Conservation (phyloP, 2,113 vertebrate species). For the Psettodes erumei region DNA sequence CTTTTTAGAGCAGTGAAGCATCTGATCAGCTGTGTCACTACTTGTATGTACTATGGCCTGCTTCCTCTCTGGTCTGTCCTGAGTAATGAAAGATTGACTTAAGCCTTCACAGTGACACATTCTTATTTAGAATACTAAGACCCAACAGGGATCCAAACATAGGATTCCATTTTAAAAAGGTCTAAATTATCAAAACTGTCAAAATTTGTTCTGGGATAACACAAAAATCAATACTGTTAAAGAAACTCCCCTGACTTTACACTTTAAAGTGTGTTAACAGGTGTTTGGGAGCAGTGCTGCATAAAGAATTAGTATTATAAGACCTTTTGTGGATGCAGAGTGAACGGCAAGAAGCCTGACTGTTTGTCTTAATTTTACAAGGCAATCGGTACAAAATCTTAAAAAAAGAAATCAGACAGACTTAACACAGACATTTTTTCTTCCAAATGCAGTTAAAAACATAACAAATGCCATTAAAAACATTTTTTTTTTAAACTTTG, state of each 20-base stretch:
- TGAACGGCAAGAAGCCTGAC: not conserved
- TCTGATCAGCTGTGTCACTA: constrained; percentile 22
- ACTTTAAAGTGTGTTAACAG: not conserved
- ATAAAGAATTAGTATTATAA: not conserved
- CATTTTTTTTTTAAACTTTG: not conserved
- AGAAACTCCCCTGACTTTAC: not conserved
- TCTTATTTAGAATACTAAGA: constrained; percentile 16
- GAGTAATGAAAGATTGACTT: constrained; percentile 70
- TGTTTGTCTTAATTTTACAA: no score
- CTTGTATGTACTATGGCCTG: constrained; percentile 44
- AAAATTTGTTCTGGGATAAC: not conserved
- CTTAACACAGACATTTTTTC: not conserved
- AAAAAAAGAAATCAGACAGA: not conserved
- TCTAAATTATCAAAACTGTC: not conserved
- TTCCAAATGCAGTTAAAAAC: not conserved
- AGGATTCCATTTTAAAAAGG: not conserved
- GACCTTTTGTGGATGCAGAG: not conserved
- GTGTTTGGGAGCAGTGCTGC: no score
- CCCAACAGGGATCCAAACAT: not conserved
- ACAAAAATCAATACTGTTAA: not conserved
- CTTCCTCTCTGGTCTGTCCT: constrained; percentile 50
- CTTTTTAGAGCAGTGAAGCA: constrained; percentile 50
- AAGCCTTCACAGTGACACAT: constrained; percentile 30
- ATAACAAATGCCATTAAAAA: not conserved
- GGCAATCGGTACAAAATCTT: no score